These are phyloP conservation scores for Aspidiotus rigidus DNA, from an alignment of 2,888 invertebrate species.

Conservation along the genomic window DNA sequence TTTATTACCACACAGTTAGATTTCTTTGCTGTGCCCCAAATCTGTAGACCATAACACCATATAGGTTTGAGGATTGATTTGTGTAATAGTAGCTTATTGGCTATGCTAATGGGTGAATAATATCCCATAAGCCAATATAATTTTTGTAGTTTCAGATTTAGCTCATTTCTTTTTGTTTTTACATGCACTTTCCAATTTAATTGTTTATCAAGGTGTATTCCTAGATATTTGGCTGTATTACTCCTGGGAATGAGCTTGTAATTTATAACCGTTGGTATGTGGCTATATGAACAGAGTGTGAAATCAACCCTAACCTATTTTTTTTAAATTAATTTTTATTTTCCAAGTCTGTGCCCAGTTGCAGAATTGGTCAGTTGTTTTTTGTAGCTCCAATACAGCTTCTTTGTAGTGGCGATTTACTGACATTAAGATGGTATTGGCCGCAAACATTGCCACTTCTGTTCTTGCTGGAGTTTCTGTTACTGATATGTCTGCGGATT, in stretches of 20 bases:
- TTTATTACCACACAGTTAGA: too few relatives aligned
- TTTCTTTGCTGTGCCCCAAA: too few relatives aligned
- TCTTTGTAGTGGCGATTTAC: neutral
- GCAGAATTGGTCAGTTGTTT: neutral
- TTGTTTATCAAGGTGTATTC: neutral
- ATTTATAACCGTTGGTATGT: neutral
- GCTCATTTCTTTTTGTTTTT: too few relatives aligned
- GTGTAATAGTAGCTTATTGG: too few relatives aligned
- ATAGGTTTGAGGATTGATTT: too few relatives aligned
- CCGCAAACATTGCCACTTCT: neutral
- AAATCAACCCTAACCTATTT: neutral
- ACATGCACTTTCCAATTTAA: too few relatives aligned
- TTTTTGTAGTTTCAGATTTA: too few relatives aligned
- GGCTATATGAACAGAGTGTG: neutral
- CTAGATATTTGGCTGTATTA: neutral
- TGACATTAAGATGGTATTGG: neutral
- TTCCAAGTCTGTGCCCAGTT: constrained; percentile 2
- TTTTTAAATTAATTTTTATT: neutral
- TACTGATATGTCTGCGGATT: neutral
- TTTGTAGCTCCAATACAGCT: neutral
- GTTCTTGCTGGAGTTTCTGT: neutral
- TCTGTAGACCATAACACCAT: too few relatives aligned
- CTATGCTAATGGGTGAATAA: too few relatives aligned
- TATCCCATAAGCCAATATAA: too few relatives aligned
- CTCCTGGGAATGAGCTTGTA: neutral